A percentile compares a stretch with the other conserved stretches of the same genome.
These are phyloP conservation scores for Crossaster papposus DNA, from an alignment of 53 echinoderm and acorn worm species.

Conservation along the genomic window DNA sequence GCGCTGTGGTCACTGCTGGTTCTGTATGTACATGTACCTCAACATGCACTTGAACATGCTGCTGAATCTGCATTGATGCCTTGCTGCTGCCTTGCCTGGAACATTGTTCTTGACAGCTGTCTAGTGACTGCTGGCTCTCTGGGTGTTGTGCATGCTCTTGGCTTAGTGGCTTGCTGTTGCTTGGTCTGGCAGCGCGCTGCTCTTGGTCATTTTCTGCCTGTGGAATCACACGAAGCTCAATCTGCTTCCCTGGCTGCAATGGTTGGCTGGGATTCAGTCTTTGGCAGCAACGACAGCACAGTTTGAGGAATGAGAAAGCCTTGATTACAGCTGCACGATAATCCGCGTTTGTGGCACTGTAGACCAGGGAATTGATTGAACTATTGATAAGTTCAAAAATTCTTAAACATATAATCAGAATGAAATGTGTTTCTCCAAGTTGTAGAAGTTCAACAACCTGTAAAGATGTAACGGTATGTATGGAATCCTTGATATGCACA, in stretches of 20 bases:
- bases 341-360: background rate
- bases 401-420: background rate
- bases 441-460: background rate
- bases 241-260: background rate
- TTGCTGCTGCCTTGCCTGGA: background rate
- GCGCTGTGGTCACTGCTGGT: background rate
- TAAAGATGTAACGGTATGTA: too few relatives aligned
- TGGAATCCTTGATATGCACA: too few relatives aligned
- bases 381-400: background rate
- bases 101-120: background rate
- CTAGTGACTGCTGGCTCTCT: background rate
- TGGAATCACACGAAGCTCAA: background rate
- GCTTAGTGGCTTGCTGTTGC: background rate
- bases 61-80: background rate
- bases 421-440: background rate
- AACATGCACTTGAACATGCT: background rate
- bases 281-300: background rate
- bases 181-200: background rate
- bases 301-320: conserved; percentile 7
- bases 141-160: background rate
- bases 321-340: background rate
- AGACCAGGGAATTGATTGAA: background rate
- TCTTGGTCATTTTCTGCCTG: background rate
- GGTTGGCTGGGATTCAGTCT: background rate
- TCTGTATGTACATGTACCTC: background rate